phyloP scores from a whole-genome alignment of 2,113 vertebrate species.

The Ammospiza nelsoni region DNA sequence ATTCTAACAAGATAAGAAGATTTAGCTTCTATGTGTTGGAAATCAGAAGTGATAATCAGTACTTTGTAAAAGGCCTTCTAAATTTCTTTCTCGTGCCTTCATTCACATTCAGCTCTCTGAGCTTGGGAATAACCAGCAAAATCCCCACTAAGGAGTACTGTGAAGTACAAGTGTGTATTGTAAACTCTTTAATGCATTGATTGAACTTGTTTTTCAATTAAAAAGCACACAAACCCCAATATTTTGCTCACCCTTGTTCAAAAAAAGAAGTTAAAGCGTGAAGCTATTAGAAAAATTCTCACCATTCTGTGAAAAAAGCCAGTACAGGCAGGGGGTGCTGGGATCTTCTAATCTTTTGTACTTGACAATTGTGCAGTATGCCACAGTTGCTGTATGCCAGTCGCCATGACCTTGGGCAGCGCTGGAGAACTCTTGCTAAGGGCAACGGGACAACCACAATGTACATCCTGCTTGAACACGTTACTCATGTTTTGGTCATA shows the following conservation, averaged over 20 bases:
- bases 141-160: neutral
- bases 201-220: neutral
- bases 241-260: neutral
- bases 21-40: neutral
- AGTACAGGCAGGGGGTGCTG: neutral
- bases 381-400: neutral
- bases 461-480: rapidly evolving
- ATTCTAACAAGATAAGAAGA: neutral
- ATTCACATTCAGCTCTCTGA: neutral
- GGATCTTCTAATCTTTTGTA: neutral
- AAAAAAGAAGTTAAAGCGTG: neutral
- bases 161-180: rapidly evolving
- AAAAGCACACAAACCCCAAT: rapidly evolving
- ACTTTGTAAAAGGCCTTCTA: neutral
- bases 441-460: rapidly evolving
- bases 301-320: neutral
- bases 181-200: neutral
- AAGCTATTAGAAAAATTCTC: neutral
- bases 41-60: neutral
- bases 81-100: neutral
- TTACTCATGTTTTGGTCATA: neutral
- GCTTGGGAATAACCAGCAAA: neutral
- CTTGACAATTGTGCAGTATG: neutral
- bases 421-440: neutral
- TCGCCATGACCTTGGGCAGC: neutral